phyloP scores from a whole-genome alignment of 2,888 invertebrate genomes.

The Biston stratarius region DNA sequence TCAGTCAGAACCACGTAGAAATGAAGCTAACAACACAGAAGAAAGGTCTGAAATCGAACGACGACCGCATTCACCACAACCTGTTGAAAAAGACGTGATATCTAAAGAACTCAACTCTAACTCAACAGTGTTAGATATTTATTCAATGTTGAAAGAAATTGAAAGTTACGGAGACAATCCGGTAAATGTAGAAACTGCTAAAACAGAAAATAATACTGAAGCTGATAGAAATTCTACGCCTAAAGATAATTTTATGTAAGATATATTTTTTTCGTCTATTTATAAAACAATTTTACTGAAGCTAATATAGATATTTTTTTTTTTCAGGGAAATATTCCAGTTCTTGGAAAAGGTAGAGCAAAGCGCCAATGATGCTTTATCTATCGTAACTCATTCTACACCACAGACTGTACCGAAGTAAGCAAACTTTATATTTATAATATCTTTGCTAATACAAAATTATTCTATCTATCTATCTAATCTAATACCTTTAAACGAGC shows the following conservation, averaged over 20 bases:
- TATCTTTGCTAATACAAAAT: too few species aligned
- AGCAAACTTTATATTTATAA: constrained; percentile 41
- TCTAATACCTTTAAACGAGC: too few species aligned
- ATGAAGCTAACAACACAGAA: constrained; percentile 34
- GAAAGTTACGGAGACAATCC: constrained; percentile 80
- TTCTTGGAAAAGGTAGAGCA: constrained; percentile 89
- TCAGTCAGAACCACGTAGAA: constrained; percentile 42
- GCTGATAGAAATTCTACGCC: constrained; percentile 63
- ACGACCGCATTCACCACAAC: constrained; percentile 29
- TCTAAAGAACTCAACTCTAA: constrained; percentile 65
- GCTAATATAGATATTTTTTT: neutral
- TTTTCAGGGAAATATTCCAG: constrained; percentile 87
- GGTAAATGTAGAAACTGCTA: constrained; percentile 57
- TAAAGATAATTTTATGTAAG: constrained; percentile 80
- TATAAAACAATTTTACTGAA: neutral
- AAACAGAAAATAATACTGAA: constrained; percentile 56
- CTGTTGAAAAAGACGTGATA: constrained; percentile 51
- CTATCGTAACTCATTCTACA: constrained; percentile 73
- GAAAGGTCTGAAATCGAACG: constrained; percentile 41
- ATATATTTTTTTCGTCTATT: constrained; percentile 39
- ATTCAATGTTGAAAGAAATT: constrained; percentile 83
- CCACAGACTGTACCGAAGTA: constrained; percentile 77
- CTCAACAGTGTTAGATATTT: constrained; percentile 81
- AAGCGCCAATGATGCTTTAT: constrained; percentile 81
- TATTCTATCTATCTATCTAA: too few species aligned